These are phyloP conservation scores for Siniperca knerii DNA, from an alignment of 2,113 vertebrate species.

Conservation along the genomic window DNA sequence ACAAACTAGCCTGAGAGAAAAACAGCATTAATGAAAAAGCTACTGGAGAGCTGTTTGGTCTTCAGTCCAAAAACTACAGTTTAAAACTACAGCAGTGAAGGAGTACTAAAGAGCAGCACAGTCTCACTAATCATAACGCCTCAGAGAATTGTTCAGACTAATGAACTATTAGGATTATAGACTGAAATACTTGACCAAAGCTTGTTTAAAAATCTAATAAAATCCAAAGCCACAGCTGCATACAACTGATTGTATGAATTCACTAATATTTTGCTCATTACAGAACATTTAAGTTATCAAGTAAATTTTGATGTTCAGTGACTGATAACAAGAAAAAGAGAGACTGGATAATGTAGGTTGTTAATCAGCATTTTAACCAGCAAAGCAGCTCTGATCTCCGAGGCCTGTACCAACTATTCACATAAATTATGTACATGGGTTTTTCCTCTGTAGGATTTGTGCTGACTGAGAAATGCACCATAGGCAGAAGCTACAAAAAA, in stretches of 20 bases:
- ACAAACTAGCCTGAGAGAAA: constrained; percentile 6
- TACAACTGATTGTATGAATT: background rate
- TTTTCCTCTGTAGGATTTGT: constrained; percentile 45
- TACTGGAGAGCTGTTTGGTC: constrained; percentile 21
- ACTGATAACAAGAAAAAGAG: background rate
- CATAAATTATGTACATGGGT: constrained; percentile 66
- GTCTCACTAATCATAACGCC: constrained; percentile 27
- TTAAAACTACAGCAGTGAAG: constrained; percentile 22
- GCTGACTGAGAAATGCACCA: constrained; percentile 59
- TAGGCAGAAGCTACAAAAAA: constrained; percentile 31
- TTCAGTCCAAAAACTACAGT: constrained; percentile 35
- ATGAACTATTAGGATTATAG: constrained; percentile 48
- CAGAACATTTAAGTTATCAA: background rate
- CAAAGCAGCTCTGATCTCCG: constrained; percentile 33
- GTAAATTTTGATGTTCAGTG: background rate
- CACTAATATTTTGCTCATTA: background rate
- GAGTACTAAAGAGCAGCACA: constrained; percentile 16
- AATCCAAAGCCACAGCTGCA: constrained; percentile 12
- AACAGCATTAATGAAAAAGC: constrained; percentile 18
- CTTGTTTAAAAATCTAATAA: constrained; percentile 19
- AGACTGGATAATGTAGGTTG: background rate
- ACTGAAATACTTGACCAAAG: constrained; percentile 21
- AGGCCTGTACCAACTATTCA: constrained; percentile 15
- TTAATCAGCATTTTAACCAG: constrained; percentile 58
- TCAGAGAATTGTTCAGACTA: constrained; percentile 35